Evolutionary conservation across 2,888 invertebrate species (phyloP).

Genomic region (Zelleria hepariella): DNA sequence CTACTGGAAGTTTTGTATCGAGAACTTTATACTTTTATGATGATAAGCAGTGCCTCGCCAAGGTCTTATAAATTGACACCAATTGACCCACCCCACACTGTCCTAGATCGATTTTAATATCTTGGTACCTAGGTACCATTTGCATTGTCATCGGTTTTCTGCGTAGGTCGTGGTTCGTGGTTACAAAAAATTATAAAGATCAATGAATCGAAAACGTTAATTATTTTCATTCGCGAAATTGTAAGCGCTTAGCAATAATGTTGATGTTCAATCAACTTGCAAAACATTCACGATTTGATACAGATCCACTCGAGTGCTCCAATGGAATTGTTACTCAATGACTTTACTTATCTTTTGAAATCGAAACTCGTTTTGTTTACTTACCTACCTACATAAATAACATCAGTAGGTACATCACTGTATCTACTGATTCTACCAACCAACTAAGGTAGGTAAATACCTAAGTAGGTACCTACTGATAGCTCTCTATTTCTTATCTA

Average conservation of each 20-base stretch:
- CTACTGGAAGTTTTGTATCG: too few species aligned
- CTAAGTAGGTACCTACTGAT: too few species aligned
- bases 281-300: constrained; percentile 16
- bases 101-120: too few species aligned
- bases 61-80: background rate
- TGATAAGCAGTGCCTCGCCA: background rate
- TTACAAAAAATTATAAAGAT: background rate
- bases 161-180: too few species aligned
- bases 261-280: constrained; percentile 15
- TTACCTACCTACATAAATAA: too few species aligned
- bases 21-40: too few species aligned
- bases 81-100: background rate
- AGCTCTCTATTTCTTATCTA: too few species aligned
- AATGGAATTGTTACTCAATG: constrained; percentile 13
- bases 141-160: background rate
- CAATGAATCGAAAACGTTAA: background rate
- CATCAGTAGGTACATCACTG: too few species aligned
- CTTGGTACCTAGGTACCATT: too few species aligned
- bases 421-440: too few species aligned
- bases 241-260: background rate
- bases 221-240: background rate
- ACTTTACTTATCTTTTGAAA: constrained; percentile 8
- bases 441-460: too few species aligned
- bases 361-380: background rate
- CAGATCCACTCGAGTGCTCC: constrained; percentile 15